phyloP scores from a whole-genome alignment of 2,888 invertebrate genomes.

The Trichogramma dendrolimi region DNA sequence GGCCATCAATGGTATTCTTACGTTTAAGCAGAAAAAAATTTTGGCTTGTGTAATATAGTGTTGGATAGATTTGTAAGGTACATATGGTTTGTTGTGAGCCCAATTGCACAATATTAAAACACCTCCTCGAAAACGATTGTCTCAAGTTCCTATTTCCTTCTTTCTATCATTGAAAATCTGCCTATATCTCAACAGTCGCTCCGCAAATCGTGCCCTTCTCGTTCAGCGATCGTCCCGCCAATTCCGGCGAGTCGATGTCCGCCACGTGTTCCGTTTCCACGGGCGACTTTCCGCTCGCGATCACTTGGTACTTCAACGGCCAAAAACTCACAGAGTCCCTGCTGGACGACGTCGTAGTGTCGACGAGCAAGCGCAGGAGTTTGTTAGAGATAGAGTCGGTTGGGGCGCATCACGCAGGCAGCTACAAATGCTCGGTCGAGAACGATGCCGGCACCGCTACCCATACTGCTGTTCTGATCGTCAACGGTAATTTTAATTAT shows the following conservation, averaged over 20 bases:
- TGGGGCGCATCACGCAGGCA: constrained; percentile 67
- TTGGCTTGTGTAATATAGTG: too few relatives aligned
- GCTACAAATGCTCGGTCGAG: constrained; percentile 71
- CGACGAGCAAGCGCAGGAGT: constrained; percentile 56
- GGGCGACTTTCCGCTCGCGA: constrained; percentile 71
- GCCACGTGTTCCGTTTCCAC: constrained; percentile 67
- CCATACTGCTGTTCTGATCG: constrained; percentile 59
- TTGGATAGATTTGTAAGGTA: too few relatives aligned
- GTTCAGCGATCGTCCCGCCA: constrained; percentile 66
- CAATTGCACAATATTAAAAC: too few relatives aligned
- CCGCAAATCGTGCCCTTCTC: constrained; percentile 69
- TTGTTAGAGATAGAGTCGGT: constrained; percentile 67
- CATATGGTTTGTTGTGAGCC: too few relatives aligned
- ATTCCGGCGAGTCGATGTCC: constrained; percentile 67
- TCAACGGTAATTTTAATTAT: constrained; percentile 43
- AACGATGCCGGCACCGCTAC: constrained; percentile 69
- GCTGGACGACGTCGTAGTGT: constrained; percentile 52
- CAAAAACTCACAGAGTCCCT: constrained; percentile 50
- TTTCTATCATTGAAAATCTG: background rate
- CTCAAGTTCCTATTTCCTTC: background rate
- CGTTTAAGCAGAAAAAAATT: background rate
- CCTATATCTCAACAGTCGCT: constrained; percentile 56
- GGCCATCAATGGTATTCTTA: constrained; percentile 56
- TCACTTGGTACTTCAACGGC: constrained; percentile 72
- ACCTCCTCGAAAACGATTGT: background rate